Conservation (phyloP, 1,140 invertebrate species). For the Sinella curviseta region DNA sequence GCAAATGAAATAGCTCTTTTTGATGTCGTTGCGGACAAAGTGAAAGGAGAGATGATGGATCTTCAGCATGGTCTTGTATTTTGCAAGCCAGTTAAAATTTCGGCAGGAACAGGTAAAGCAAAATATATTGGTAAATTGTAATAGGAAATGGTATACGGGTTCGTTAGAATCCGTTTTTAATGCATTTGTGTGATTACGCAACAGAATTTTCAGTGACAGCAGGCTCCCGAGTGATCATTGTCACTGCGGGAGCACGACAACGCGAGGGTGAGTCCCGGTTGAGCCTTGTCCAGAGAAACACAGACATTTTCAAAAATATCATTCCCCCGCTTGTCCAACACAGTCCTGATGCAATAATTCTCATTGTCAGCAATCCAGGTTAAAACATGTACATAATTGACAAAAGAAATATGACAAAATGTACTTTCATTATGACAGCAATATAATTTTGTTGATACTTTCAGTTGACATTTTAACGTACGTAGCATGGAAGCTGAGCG, state of each 20-base stretch:
- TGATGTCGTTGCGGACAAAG: slow-evolving; percentile 76
- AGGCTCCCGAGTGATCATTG: slow-evolving; percentile 78
- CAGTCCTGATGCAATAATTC: slow-evolving; percentile 80
- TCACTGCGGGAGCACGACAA: slow-evolving; percentile 85
- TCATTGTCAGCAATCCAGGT: slow-evolving; percentile 86
- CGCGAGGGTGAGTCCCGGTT: slow-evolving; percentile 80
- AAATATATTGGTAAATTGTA: neutral
- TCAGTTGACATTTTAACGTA: slow-evolving; percentile 83
- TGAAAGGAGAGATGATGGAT: slow-evolving; percentile 86
- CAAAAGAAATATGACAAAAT: neutral
- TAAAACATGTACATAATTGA: slow-evolving; percentile 29
- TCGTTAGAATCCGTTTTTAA: slow-evolving; percentile 39
- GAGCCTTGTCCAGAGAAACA: slow-evolving; percentile 82
- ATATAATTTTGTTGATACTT: slow-evolving; percentile 31
- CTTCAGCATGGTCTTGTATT: slow-evolving; percentile 84
- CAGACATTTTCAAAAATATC: slow-evolving; percentile 82
- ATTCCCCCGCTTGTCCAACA: slow-evolving; percentile 79
- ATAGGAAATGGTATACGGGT: slow-evolving; percentile 5
- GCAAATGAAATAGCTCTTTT: slow-evolving; percentile 78
- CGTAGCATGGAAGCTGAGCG: slow-evolving; percentile 89
- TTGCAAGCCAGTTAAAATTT: slow-evolving; percentile 74
- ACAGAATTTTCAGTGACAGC: slow-evolving; percentile 77
- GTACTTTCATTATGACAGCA: neutral
- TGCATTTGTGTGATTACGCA: too few species aligned
- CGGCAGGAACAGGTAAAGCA: slow-evolving; percentile 65